These are phyloP conservation scores for Drosophila virilis DNA, from an alignment of 1,140 invertebrate species.

Conservation along the genomic window DNA sequence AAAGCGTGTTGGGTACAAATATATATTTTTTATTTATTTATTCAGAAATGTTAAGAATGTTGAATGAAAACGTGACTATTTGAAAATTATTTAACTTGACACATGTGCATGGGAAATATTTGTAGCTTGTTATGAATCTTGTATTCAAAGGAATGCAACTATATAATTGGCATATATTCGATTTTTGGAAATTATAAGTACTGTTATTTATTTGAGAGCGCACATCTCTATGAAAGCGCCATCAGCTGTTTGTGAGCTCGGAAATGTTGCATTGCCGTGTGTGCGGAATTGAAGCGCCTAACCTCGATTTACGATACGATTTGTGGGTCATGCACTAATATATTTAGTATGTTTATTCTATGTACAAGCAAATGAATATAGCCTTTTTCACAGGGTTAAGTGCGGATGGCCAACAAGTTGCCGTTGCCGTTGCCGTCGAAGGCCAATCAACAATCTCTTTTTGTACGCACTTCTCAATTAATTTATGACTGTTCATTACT, in stretches of 20 bases:
- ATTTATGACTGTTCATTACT: conserved; percentile 34
- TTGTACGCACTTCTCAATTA: conserved; percentile 59
- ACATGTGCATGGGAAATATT: too few relatives aligned
- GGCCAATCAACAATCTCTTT: conserved; percentile 72
- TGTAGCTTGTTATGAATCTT: too few relatives aligned
- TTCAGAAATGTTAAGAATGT: too few relatives aligned
- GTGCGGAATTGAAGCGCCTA: conserved; percentile 74
- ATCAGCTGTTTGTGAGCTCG: conserved; percentile 12
- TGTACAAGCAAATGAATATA: conserved; percentile 56
- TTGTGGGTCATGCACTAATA: conserved; percentile 75
- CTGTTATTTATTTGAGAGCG: not conserved
- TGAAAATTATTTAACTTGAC: too few relatives aligned
- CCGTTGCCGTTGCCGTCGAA: conserved; percentile 11
- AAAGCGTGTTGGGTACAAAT: too few relatives aligned
- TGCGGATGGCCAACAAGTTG: conserved; percentile 42
- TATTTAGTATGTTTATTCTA: conserved; percentile 23
- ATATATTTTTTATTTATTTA: too few relatives aligned
- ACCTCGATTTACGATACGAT: conserved; percentile 71
- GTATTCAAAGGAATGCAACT: too few relatives aligned
- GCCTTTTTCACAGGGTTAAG: conserved; percentile 78
- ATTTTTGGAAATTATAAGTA: too few relatives aligned
- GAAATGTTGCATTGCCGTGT: conserved; percentile 22
- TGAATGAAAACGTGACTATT: too few relatives aligned
- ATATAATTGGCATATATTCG: too few relatives aligned
- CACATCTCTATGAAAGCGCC: conserved; percentile 1